Percentiles rank a stretch among this genome's conserved stretches.
Evolutionary conservation across 2,888 invertebrate genomes (phyloP).

Genomic region (Phoenoteleia sp.): DNA sequence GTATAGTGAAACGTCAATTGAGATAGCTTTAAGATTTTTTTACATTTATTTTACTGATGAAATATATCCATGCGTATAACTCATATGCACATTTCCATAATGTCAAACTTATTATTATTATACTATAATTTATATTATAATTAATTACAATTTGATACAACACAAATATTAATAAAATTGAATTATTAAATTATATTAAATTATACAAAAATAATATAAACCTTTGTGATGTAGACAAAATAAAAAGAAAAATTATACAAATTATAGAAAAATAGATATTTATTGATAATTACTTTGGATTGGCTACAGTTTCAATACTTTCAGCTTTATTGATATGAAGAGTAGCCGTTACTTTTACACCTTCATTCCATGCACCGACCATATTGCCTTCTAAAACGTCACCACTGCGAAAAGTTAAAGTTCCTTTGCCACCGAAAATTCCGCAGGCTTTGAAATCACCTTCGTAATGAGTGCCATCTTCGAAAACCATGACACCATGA

Average conservation of each 20-base stretch:
- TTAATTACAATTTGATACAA: neutral
- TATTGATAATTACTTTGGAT: slow-evolving; percentile 64
- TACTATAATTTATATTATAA: neutral
- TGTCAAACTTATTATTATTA: no score
- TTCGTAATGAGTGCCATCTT: slow-evolving; percentile 96
- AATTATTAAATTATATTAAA: no score
- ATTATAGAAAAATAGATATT: no score
- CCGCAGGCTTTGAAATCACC: slow-evolving; percentile 94
- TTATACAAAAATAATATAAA: no score
- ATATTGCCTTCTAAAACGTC: slow-evolving; percentile 92
- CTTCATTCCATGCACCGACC: slow-evolving; percentile 92
- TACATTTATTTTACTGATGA: no score
- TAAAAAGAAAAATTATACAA: no score
- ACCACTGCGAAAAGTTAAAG: slow-evolving; percentile 92
- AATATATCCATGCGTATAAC: no score
- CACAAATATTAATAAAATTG: no score
- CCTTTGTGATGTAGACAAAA: no score
- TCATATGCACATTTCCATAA: no score
- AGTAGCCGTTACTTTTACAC: slow-evolving; percentile 92
- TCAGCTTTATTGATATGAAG: slow-evolving; percentile 90
- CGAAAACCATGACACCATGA: slow-evolving; percentile 95
- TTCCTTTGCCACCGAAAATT: slow-evolving; percentile 94
- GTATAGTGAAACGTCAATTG: no score
- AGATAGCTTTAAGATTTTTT: no score
- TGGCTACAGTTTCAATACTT: slow-evolving; percentile 83